Conservation (phyloP, 1,140 invertebrate genomes). For the Melanaphis sacchari region DNA sequence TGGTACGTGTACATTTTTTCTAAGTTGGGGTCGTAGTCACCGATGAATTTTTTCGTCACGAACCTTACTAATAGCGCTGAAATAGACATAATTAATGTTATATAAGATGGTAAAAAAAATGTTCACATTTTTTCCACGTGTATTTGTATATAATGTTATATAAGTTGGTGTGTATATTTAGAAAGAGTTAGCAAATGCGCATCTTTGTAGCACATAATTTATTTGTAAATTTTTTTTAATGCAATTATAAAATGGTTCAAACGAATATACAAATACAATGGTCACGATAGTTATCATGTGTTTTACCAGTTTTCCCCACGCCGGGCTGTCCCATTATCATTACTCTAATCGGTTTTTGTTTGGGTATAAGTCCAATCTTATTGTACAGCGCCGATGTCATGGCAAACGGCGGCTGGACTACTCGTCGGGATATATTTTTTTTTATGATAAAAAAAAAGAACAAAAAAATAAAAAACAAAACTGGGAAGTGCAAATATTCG, state of each 20-base stretch:
- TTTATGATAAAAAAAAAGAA: neutral
- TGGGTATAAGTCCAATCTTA: slow-evolving; percentile 61
- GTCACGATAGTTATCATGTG: neutral
- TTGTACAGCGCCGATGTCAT: slow-evolving; percentile 60
- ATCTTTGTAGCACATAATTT: neutral
- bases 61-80: slow-evolving; percentile 81
- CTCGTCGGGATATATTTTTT: neutral
- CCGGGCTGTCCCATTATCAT: slow-evolving; percentile 79
- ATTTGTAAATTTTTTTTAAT: neutral
- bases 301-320: slow-evolving; percentile 79
- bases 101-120: neutral
- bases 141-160: neutral
- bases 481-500: neutral
- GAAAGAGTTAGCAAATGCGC: neutral
- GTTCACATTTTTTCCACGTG: neutral
- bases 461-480: neutral
- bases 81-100: no score
- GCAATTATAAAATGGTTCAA: neutral
- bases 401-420: neutral
- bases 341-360: slow-evolving; percentile 72
- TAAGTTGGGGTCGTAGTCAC: slow-evolving; percentile 81
- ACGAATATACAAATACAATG: no score
- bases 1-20: slow-evolving; percentile 81
- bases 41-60: slow-evolving; percentile 81
- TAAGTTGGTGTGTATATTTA: neutral